Conservation (phyloP, 2,113 vertebrate genomes). For the Terrapene triunguis region DNA sequence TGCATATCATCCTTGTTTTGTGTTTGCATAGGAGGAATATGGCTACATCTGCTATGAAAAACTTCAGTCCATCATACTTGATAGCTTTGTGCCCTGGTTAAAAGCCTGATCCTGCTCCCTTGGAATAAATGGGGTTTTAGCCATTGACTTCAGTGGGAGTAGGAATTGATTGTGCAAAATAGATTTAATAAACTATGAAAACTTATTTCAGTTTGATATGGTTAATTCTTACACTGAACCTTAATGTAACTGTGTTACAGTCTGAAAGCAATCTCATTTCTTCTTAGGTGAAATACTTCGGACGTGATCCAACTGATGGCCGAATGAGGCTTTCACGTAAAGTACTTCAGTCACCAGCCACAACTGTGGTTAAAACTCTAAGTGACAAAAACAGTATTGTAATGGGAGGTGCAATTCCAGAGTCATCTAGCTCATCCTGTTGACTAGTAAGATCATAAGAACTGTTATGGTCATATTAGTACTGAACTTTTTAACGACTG, state of each 20-base stretch:
- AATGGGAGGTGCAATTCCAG: slow-evolving; percentile 77
- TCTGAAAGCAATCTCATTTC: not conserved
- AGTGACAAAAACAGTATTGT: slow-evolving; percentile 91
- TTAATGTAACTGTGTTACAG: not conserved
- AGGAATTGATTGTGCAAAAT: not conserved
- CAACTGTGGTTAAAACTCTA: slow-evolving; percentile 85
- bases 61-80: not conserved
- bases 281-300: slow-evolving; percentile 96
- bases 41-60: not conserved
- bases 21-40: not conserved
- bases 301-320: slow-evolving; percentile 95
- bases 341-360: slow-evolving; percentile 91
- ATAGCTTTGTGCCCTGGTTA: not conserved
- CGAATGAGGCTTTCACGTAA: slow-evolving; percentile 97
- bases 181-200: not conserved
- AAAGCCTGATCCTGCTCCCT: not conserved
- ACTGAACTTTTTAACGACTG: not conserved
- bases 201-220: not conserved
- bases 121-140: not conserved
- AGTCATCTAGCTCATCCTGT: slow-evolving; percentile 71
- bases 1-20: not conserved
- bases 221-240: not conserved
- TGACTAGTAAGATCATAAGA: slow-evolving; percentile 52
- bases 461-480: not conserved
- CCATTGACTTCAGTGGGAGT: not conserved